Base-by-base conservation (phyloP, 2,797 vertebrate genomes). In the Carduelis carduelis region DNA sequence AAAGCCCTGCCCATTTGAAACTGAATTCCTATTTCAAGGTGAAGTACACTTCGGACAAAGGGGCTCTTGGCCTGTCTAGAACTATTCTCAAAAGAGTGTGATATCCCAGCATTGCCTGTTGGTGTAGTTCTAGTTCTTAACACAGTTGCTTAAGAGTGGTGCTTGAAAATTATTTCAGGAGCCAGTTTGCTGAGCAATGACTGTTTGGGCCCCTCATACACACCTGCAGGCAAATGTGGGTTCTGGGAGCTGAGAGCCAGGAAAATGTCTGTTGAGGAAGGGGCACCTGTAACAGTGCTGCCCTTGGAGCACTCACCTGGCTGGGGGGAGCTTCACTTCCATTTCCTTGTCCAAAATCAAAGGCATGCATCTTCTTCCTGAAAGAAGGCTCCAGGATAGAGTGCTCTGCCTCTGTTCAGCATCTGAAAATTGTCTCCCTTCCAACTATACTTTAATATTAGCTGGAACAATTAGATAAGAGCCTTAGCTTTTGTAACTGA, bases 401-500 rank as follows among this genome's bases (percentile, higher is more conserved):
- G 23, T 1, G 2, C 5, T 39, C 20, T 24, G 2, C 44, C 9
- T 47, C 56, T 49, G 6, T 15, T 50, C 32, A 41, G 77, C 6
- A 4, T 28, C 39, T 89, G 37, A 34, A 60, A 74, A 56, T 5
- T 11, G 24, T 50, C 53, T 66, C 37, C 28, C 35, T 90, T 87
- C 77, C 39, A 76, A 23, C 50, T 71, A 3, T 14, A 46, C 28
- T 88, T 92, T 94, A 93, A 68, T 28, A 70, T 87, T 82, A 88
- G 85, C 85, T 59, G 30, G 50, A 71, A n/a, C 23, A 65, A 72
- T 69, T 69, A 82, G 87, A 20, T 88, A 81, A 89, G 69, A 79
- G n/a, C 50, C 23, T 81, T 35, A 72, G 43, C 79, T 72, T 75
- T 49, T 88, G 41, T 82, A 61, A n/a, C 5, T 41, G 34, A 85